Conservation (phyloP, 2,888 invertebrate species). For the Sceliomorpha sp. region DNA sequence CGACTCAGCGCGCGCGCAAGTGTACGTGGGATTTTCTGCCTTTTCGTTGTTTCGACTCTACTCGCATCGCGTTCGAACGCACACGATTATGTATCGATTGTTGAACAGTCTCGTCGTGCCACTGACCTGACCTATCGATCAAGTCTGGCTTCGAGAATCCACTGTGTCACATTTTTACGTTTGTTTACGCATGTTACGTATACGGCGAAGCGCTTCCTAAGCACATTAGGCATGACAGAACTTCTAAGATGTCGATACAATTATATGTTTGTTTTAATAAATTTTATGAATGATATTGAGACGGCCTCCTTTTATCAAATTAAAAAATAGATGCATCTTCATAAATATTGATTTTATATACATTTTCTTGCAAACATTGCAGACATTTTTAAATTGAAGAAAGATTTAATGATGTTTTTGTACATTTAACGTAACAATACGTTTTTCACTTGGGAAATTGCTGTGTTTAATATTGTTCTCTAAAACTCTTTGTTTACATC, state of each 20-base stretch:
- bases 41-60: background rate
- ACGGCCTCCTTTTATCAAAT: too few relatives aligned
- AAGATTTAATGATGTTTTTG: too few relatives aligned
- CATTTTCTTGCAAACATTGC: too few relatives aligned
- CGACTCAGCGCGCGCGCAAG: background rate
- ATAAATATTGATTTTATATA: too few relatives aligned
- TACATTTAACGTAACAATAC: too few relatives aligned
- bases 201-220: constrained; percentile 13
- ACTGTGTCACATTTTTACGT: constrained; percentile 15
- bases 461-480: too few relatives aligned
- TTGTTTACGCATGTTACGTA: constrained; percentile 11
- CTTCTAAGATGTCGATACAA: constrained; percentile 35
- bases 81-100: constrained; percentile 22
- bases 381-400: too few relatives aligned
- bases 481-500: too few relatives aligned
- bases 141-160: constrained; percentile 13
- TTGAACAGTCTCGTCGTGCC: constrained; percentile 14
- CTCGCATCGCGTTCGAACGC: background rate
- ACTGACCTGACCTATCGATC: constrained; percentile 36
- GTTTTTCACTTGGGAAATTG: too few relatives aligned
- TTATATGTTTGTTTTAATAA: too few relatives aligned
- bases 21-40: background rate
- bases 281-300: too few relatives aligned
- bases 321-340: too few relatives aligned
- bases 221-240: constrained; percentile 21